Evolutionary conservation across 1,140 invertebrate species (phyloP).

Genomic region (Drosophila rhopaloa): DNA sequence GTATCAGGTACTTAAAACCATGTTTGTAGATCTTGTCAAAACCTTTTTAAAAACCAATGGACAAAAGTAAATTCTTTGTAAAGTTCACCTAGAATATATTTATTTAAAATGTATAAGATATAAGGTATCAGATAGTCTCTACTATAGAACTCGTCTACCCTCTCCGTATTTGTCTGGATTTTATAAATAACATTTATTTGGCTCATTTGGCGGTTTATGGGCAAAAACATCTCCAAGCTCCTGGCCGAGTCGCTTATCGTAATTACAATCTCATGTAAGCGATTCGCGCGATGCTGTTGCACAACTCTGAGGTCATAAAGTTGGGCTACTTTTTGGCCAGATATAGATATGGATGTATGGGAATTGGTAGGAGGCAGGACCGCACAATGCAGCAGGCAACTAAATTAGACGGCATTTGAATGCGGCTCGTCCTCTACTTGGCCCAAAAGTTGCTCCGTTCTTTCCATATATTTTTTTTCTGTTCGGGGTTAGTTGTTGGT

Average conservation of each 20-base stretch:
- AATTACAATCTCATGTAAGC: constrained; percentile 83
- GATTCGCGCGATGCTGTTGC: constrained; percentile 78
- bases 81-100: not conserved
- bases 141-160: not conserved
- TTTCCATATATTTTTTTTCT: constrained; percentile 3
- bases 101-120: not conserved
- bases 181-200: constrained; percentile 82
- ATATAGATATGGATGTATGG: constrained; percentile 23
- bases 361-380: constrained; percentile 8
- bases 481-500: constrained; percentile 74
- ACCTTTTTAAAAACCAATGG: no score
- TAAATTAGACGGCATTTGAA: constrained; percentile 81
- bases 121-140: not conserved
- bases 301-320: constrained; percentile 74
- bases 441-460: constrained; percentile 33
- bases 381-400: constrained; percentile 69
- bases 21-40: no score
- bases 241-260: constrained; percentile 69
- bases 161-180: constrained; percentile 37
- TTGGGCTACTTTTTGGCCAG: constrained; percentile 53
- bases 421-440: constrained; percentile 49
- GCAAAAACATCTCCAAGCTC: constrained; percentile 56
- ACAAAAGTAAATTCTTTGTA: no score
- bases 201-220: constrained; percentile 81
- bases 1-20: no score